phyloP scores from a whole-genome alignment of 2,113 vertebrate genomes.

The Podarcis muralis region DNA sequence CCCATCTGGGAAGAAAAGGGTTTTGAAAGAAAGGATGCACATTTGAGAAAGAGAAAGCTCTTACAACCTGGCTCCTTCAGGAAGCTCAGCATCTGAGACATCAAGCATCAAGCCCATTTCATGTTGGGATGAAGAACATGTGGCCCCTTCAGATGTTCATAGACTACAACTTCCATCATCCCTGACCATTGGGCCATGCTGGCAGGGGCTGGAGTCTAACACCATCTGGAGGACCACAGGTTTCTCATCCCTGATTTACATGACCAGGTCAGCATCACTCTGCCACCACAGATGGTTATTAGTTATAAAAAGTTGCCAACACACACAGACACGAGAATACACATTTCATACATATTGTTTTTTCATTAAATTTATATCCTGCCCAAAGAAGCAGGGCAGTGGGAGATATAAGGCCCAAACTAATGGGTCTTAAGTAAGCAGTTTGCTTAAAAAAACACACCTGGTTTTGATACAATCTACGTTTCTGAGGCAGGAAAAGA shows the following conservation, averaged over 20 bases:
- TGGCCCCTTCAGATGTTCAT: no score
- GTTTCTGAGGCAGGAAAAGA: neutral
- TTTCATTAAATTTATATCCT: no score
- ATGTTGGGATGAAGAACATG: no score
- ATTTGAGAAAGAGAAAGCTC: neutral
- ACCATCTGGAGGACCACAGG: no score
- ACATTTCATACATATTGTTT: no score
- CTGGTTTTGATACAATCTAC: neutral
- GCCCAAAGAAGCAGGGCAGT: neutral
- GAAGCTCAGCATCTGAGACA: neutral
- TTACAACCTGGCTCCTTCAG: neutral
- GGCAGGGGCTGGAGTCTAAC: no score
- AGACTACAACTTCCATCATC: no score
- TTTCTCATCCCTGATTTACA: neutral
- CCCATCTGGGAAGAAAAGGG: slow-evolving; percentile 85
- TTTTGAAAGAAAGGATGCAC: neutral
- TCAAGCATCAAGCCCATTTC: neutral
- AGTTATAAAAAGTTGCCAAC: neutral
- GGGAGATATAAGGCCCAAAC: neutral
- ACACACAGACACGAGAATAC: neutral
- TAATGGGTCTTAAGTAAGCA: neutral
- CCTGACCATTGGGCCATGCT: no score
- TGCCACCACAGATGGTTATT: neutral
- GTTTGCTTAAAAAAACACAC: neutral
- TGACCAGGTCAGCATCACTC: neutral